Conservation (phyloP, 2,113 vertebrate species). For the Perca fluviatilis region DNA sequence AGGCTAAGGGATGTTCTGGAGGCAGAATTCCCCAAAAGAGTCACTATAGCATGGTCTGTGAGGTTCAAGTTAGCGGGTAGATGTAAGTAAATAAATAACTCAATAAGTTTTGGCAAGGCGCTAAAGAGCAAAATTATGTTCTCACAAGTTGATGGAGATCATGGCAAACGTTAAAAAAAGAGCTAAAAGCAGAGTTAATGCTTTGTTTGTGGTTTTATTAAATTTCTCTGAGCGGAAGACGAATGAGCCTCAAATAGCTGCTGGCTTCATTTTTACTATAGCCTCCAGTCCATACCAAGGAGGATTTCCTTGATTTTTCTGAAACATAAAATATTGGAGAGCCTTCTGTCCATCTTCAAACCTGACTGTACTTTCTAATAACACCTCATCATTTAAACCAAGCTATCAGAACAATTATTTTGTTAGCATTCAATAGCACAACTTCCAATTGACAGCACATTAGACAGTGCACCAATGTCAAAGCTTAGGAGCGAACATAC, state of each 20-base stretch:
- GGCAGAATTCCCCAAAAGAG: conserved; percentile 39
- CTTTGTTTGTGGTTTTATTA: conserved; percentile 18
- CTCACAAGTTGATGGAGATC: not conserved
- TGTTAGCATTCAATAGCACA: conserved; percentile 31
- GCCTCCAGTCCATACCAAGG: not conserved
- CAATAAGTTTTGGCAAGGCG: not conserved
- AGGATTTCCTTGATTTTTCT: conserved; percentile 6
- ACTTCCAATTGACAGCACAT: conserved; percentile 4
- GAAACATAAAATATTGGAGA: conserved; percentile 2
- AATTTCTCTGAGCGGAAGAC: not conserved
- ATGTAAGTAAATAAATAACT: no score
- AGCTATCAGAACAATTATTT: conserved; percentile 24
- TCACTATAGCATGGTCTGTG: conserved; percentile 20
- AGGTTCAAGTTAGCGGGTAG: not conserved
- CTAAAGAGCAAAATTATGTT: not conserved
- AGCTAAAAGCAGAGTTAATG: not conserved
- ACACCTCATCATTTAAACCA: conserved; percentile 5
- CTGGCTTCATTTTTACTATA: no score
- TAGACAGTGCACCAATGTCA: conserved; percentile 27
- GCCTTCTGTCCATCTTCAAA: conserved; percentile 8
- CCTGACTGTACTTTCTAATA: not conserved
- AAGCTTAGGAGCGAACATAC: not conserved
- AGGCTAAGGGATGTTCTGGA: conserved; percentile 11
- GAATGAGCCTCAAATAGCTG: conserved; percentile 6
- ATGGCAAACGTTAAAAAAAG: not conserved